Base-by-base conservation (phyloP, 2,797 vertebrate species). In the Cynodonichthys magdalenae region DNA sequence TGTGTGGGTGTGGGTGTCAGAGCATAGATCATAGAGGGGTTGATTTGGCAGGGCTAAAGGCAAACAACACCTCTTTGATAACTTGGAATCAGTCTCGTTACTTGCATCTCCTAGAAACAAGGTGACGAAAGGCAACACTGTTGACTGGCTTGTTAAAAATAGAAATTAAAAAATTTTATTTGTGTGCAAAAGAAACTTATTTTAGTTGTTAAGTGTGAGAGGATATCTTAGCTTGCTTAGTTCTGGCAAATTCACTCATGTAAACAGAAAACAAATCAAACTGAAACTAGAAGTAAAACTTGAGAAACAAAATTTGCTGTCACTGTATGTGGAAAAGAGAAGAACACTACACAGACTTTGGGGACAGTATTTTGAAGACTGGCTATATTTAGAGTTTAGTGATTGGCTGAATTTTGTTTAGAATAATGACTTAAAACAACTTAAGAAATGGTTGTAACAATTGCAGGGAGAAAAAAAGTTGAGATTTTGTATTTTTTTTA, bases 1-100 rank as follows among this genome's bases (percentile, higher is more conserved):
- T 72, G 48, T 47, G n/a, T 42, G 20, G 53, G 41, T 46, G 18
- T 59, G 46, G 44, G 29, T 73, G 59, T 31, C 31, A 31, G 31
- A 31, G 31, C 6, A 9, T 31, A 52, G 14, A 54, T 77, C 42
- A 72, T 62, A 53, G 52, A 59, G 29, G 47, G 31, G 46, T 56
- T 8, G 18, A 81, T 54, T 63, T 66, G 59, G 29, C 51, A 63
- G 18, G 7, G 56, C 45, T 51, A n/a, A 53, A 50, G 46, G 39
- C 46, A 74, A 53, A 69, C 42, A 56, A 75, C 45, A 71, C 18
- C 19, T 49, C 41, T 69, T 78, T 74, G 62, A 77, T 78, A 69
- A 69, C 63, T 70, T 64, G 12, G 45, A 75, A 73, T 79, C 15
- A 62, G 63, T 60, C 66, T 74, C 67, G 68, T 78, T 74, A 81